Conservation (phyloP, 2,797 vertebrate species). For the Streptopelia turtur region DNA sequence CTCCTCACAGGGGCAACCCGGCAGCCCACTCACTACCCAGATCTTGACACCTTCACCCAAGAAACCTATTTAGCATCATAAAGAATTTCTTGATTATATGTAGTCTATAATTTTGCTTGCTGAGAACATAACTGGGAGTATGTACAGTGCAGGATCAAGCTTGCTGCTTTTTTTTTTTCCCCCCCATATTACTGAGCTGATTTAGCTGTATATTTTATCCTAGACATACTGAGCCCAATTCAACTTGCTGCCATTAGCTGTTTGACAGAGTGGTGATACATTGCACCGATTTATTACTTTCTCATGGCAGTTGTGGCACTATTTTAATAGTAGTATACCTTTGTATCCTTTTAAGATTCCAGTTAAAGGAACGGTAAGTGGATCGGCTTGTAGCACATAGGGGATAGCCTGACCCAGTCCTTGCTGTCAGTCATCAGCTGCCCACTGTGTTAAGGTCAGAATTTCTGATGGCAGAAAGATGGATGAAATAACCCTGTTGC, state of each 20-base stretch:
- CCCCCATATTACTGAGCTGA: not conserved
- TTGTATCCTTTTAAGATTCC: not conserved
- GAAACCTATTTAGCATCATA: not conserved
- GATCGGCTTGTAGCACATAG: not conserved
- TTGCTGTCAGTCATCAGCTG: not conserved
- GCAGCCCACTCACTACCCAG: too few relatives aligned
- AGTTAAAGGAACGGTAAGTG: not conserved
- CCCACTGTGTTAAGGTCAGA: not conserved
- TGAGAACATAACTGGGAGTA: not conserved
- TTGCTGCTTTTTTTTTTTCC: not conserved
- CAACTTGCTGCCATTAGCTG: not conserved
- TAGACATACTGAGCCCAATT: not conserved
- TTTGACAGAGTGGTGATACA: not conserved
- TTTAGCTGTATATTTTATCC: not conserved
- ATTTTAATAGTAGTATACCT: not conserved
- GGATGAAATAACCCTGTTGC: not conserved
- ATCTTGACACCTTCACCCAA: too few relatives aligned
- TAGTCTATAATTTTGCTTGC: not conserved
- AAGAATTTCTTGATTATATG: not conserved
- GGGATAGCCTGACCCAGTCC: accelerated
- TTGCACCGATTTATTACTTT: not conserved
- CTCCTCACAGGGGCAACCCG: too few relatives aligned
- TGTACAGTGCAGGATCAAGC: not conserved
- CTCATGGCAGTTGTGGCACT: not conserved
- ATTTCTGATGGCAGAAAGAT: not conserved